These are phyloP conservation scores for Cyclina sinensis DNA, from an alignment of 1,140 invertebrate species.

Conservation along the genomic window DNA sequence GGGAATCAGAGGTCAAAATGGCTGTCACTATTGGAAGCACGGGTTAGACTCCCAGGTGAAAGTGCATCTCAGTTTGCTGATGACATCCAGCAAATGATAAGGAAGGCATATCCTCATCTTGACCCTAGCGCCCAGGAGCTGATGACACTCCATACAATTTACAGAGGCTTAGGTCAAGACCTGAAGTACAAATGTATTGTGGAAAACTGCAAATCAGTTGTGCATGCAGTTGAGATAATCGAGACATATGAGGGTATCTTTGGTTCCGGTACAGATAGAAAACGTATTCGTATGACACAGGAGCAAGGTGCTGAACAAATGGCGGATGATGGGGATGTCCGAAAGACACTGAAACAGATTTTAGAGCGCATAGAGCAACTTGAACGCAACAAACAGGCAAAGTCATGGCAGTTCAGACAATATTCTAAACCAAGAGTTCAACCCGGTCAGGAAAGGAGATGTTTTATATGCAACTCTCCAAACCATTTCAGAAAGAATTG, in stretches of 20 bases:
- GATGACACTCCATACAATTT: neutral
- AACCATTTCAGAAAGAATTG: neutral
- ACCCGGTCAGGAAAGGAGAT: neutral
- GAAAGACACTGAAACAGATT: neutral
- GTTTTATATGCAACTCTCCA: neutral
- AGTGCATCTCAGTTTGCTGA: neutral
- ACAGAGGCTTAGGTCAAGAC: too few relatives aligned
- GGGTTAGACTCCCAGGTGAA: neutral
- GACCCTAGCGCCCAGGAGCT: neutral
- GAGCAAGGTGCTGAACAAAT: neutral
- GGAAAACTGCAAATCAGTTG: neutral
- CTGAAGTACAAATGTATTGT: too few relatives aligned
- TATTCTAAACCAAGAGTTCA: neutral
- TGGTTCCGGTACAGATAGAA: neutral
- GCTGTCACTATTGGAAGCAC: neutral
- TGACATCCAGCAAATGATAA: neutral
- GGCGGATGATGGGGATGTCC: neutral
- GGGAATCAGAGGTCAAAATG: too few relatives aligned
- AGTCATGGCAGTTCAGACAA: neutral
- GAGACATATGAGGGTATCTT: neutral
- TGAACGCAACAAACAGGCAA: neutral
- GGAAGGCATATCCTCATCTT: neutral
- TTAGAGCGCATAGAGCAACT: neutral
- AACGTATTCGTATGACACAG: neutral
- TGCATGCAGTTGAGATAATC: neutral